A percentile compares a stretch with the other conserved stretches of the same genome.
These are phyloP conservation scores for Ictalurus furcatus DNA, from an alignment of 2,113 vertebrate genomes.

Conservation along the genomic window DNA sequence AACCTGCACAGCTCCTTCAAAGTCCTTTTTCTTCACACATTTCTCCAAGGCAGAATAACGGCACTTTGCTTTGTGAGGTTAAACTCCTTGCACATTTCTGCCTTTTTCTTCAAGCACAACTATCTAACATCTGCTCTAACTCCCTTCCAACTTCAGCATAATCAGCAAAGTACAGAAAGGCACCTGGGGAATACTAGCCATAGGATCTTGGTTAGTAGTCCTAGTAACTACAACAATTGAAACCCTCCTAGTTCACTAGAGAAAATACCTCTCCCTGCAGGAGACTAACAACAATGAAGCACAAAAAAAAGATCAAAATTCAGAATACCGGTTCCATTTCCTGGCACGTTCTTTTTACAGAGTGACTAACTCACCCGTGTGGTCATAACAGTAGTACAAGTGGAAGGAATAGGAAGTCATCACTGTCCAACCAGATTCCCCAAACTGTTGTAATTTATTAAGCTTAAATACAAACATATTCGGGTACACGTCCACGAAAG, in stretches of 20 bases:
- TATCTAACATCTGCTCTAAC: neutral
- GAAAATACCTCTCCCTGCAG: neutral
- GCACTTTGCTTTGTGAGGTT: neutral
- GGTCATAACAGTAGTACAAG: neutral
- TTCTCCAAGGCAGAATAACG: no score
- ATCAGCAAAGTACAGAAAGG: neutral
- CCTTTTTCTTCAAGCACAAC: neutral
- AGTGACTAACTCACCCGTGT: neutral
- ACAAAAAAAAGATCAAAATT: neutral
- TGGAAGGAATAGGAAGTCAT: neutral
- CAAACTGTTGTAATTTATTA: no score
- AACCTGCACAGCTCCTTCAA: no score
- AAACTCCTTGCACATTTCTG: neutral
- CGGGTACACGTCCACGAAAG: neutral
- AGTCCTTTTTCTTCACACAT: no score
- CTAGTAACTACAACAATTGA: neutral
- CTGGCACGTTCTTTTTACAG: neutral
- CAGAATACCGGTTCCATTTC: neutral
- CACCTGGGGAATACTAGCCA: neutral
- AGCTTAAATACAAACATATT: no score
- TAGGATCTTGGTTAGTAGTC: neutral
- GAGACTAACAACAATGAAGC: neutral
- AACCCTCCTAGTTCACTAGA: neutral
- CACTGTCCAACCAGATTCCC: neutral
- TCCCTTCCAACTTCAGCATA: neutral